Conservation (phyloP, 2,888 invertebrate species). For the Caenorhabditis doughertyi region DNA sequence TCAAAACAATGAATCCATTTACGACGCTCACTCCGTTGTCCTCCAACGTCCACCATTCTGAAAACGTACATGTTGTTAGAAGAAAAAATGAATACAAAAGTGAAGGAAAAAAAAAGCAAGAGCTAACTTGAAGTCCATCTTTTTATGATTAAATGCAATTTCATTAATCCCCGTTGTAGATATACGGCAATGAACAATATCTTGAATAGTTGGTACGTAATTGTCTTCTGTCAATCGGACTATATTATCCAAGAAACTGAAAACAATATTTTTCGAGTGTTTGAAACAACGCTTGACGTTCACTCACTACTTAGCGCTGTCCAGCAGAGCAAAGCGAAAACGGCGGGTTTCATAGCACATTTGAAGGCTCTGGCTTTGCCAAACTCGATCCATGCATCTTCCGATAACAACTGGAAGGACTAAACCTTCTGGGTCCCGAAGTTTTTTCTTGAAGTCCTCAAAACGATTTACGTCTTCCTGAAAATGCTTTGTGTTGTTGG, state of each 20-base stretch:
- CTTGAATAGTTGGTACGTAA: constrained; percentile 75
- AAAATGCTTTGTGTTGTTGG: too few relatives aligned
- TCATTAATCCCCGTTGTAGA: constrained; percentile 73
- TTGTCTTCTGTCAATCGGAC: constrained; percentile 69
- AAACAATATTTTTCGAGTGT: constrained; percentile 10
- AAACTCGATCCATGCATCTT: constrained; percentile 72
- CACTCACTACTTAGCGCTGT: constrained; percentile 74
- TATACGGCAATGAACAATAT: constrained; percentile 82
- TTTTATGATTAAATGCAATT: constrained; percentile 69
- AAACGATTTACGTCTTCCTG: constrained; percentile 73
- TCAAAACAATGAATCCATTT: constrained; percentile 79
- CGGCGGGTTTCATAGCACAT: constrained; percentile 65
- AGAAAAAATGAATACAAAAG: too few relatives aligned
- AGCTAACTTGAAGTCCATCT: constrained; percentile 71
- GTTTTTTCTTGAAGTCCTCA: constrained; percentile 63
- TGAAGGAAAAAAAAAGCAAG: too few relatives aligned
- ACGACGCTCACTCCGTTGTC: constrained; percentile 74
- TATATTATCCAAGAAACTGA: constrained; percentile 74
- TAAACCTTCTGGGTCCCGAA: constrained; percentile 63
- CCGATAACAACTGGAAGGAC: constrained; percentile 70
- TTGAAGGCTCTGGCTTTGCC: constrained; percentile 68
- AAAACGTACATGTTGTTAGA: background rate
- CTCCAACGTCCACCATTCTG: constrained; percentile 78
- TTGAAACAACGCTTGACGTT: background rate
- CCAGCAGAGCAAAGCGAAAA: constrained; percentile 68